phyloP scores from a whole-genome alignment of 2,113 vertebrate genomes.

The Lonchura striata region DNA sequence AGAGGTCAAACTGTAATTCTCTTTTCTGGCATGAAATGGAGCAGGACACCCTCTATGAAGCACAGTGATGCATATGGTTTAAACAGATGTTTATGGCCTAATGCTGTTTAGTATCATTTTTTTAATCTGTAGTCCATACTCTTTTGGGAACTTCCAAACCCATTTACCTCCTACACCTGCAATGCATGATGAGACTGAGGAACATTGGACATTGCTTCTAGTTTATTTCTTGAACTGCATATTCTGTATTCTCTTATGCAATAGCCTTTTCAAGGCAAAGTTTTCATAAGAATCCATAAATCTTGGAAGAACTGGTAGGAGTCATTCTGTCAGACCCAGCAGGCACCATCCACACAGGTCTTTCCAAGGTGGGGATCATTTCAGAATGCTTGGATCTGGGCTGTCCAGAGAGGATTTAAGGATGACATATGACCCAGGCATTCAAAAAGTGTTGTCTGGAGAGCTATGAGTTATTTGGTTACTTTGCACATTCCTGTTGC shows the following conservation, averaged over 20 bases:
- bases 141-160: background rate
- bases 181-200: background rate
- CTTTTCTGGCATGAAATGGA: background rate
- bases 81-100: background rate
- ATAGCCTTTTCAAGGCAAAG: background rate
- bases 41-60: background rate
- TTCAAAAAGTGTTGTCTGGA: background rate
- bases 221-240: background rate
- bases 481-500: background rate
- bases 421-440: background rate
- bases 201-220: background rate
- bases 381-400: background rate
- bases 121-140: background rate
- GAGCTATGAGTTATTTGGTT: background rate
- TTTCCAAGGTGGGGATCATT: background rate
- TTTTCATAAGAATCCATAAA: background rate
- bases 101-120: background rate
- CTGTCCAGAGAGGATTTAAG: background rate
- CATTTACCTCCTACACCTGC: background rate
- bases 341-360: accelerated
- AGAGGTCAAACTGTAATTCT: background rate
- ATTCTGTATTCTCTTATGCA: background rate
- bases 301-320: background rate
- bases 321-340: background rate
- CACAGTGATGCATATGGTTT: background rate